A percentile compares a stretch with the other conserved stretches of the same genome.
Evolutionary conservation across 2,888 invertebrate genomes (phyloP).

Genomic region (Drosophila engyochracea): DNA sequence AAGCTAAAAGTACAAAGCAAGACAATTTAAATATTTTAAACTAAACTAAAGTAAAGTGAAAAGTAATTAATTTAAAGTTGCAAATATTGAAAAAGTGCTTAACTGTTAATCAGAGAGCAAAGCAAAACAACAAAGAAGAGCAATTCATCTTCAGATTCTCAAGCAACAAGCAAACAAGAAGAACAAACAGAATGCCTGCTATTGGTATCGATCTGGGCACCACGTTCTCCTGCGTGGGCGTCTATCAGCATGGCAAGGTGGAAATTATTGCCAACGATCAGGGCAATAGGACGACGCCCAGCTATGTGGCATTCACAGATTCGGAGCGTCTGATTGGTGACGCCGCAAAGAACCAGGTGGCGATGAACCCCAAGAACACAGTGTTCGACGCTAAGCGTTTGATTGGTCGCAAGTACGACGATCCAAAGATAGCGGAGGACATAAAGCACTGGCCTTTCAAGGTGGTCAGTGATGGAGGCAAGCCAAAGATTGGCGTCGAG

Average conservation of each 20-base stretch:
- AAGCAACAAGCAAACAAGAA: not conserved
- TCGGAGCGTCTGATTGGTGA: conserved; percentile 90
- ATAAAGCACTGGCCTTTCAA: conserved; percentile 98
- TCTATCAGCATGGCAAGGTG: conserved; percentile 93
- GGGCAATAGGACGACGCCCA: conserved; percentile 86
- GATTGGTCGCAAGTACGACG: conserved; percentile 96
- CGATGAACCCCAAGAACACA: conserved; percentile 95
- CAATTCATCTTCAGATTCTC: not conserved
- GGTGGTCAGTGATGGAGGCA: conserved; percentile 92
- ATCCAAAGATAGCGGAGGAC: conserved; percentile 94
- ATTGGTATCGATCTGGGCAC: conserved; percentile 87
- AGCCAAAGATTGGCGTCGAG: conserved; percentile 92
- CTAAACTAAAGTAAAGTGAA: conserved; percentile 10
- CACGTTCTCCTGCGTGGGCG: conserved; percentile 92
- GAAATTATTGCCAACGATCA: conserved; percentile 94
- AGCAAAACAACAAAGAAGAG: not conserved
- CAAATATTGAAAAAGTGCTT: not conserved
- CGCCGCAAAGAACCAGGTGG: conserved; percentile 93
- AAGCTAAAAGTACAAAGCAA: conserved; percentile 37
- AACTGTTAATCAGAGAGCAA: not conserved
- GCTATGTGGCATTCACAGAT: conserved; percentile 92
- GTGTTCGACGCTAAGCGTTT: conserved; percentile 97
- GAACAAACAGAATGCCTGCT: conserved; percentile 85
- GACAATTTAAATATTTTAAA: conserved; percentile 7
- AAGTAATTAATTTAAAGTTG: not conserved